Percentiles rank a stretch among this genome's conserved stretches.
These are phyloP conservation scores for Lasioglossum pauxillum DNA, from an alignment of 2,888 invertebrate genomes.

Conservation along the genomic window DNA sequence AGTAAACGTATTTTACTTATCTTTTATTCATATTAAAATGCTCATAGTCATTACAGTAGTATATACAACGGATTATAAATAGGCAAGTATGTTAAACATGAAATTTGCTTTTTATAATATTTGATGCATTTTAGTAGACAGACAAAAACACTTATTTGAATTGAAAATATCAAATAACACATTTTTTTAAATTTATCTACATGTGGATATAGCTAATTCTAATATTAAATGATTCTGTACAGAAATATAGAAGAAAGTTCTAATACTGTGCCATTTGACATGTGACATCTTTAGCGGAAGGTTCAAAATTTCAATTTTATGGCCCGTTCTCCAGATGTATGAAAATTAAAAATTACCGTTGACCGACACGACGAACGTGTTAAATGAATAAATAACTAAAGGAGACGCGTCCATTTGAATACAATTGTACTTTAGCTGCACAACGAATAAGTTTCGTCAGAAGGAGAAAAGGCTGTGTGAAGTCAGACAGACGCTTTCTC, in stretches of 20 bases:
- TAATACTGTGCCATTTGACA: neutral
- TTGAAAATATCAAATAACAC: neutral
- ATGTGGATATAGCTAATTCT: neutral
- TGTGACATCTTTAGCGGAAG: neutral
- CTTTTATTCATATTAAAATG: neutral
- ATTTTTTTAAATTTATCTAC: neutral
- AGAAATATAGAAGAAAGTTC: neutral
- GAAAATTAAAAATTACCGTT: neutral
- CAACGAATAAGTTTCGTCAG: conserved; percentile 1
- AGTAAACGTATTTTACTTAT: neutral
- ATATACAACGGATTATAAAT: neutral
- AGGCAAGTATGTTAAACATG: neutral
- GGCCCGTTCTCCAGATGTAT: too few species aligned
- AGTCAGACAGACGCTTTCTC: conserved; percentile 9
- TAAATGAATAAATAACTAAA: neutral
- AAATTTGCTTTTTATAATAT: neutral
- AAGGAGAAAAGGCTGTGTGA: conserved; percentile 15
- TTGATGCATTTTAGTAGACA: neutral
- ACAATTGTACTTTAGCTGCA: neutral
- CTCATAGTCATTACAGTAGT: neutral
- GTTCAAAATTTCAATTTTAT: neutral
- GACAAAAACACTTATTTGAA: neutral
- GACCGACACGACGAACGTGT: neutral
- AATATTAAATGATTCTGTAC: neutral
- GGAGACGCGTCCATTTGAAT: neutral